Evolutionary conservation across 1,140 invertebrate species (phyloP), one percentile per base, ranked within the genome.

Genomic region (Drosophila kohkoa): DNA sequence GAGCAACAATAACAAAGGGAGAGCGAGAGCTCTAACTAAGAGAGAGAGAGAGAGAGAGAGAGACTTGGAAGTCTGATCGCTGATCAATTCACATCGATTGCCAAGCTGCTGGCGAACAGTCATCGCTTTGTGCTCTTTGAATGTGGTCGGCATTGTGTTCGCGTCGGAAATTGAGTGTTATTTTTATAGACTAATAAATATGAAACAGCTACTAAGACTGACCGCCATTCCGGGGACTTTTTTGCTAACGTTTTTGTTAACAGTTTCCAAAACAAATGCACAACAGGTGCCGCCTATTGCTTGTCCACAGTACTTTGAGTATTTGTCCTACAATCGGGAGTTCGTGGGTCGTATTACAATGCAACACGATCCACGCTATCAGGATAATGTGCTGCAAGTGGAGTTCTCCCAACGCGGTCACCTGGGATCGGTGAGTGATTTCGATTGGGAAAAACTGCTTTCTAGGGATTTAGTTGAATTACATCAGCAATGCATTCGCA

Each of bases 271-370:
- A 0, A 8, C 48, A 25, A 4, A n/a, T 45, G 2, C 48, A 4
- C 85, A 88, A 45, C 76, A 35, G 28, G 52, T 85, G 43, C 85
- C 85, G 1, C 49, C 46, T 6, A 60, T 88, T 1, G 68, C 71
- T 6, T 89, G 85, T 52, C 85, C 85, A 2, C 25, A 67, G 1
- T 71, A 81, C 16, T 89, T 89, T 10, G 10, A 76, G 54, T 89
- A 89, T 38, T 20, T 89, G 25, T 43, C 13, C 15, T 76, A 58
- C 49, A 60, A 64, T 7, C 52, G 45, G 10, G 30, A 85, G 51
- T 79, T 57, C 52, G 74, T 89, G 6, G 85, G 85, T 6, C 75
- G 65, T 2, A 43, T 89, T 5, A 46, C 63, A 0, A 30, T 89
- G 3, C 58, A 43, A 0, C 49, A 81, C 48, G 71, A 89, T 65